Conservation (phyloP, 2,888 invertebrate species). For the Acleris holmiana region DNA sequence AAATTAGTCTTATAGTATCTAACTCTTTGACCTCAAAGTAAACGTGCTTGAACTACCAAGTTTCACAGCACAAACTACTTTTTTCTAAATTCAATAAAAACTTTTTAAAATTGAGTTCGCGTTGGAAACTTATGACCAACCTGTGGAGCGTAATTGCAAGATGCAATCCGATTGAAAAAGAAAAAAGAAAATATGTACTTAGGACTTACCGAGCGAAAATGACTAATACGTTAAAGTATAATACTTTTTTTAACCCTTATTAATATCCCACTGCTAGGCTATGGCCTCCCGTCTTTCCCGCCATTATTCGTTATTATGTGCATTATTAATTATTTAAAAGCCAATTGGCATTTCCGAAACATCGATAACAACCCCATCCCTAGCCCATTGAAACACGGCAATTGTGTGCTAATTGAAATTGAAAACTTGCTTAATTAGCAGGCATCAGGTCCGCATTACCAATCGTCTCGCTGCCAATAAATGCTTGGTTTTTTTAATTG, state of each 20-base stretch:
- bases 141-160: constrained; percentile 23
- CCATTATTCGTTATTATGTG: no score
- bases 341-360: neutral
- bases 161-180: constrained; percentile 25
- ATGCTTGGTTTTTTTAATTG: constrained; percentile 10
- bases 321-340: no score
- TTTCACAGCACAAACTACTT: constrained; percentile 3
- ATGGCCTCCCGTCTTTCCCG: no score
- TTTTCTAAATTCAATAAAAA: constrained; percentile 21
- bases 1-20: neutral
- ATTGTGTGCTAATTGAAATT: constrained; percentile 37
- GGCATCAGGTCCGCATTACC: constrained; percentile 10
- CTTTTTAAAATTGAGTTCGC: constrained; percentile 10
- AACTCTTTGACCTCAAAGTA: neutral
- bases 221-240: no score
- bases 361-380: constrained; percentile 15
- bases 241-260: no score
- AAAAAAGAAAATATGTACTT: constrained; percentile 19
- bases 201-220: constrained; percentile 2
- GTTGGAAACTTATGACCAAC: constrained; percentile 24
- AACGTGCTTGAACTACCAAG: neutral
- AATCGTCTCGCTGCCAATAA: constrained; percentile 24
- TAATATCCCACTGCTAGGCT: no score
- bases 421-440: constrained; percentile 37
- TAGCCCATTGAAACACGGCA: constrained; percentile 23